Evolutionary conservation across 2,113 vertebrate genomes (phyloP).

Genomic region (Laterallus jamaicensis): DNA sequence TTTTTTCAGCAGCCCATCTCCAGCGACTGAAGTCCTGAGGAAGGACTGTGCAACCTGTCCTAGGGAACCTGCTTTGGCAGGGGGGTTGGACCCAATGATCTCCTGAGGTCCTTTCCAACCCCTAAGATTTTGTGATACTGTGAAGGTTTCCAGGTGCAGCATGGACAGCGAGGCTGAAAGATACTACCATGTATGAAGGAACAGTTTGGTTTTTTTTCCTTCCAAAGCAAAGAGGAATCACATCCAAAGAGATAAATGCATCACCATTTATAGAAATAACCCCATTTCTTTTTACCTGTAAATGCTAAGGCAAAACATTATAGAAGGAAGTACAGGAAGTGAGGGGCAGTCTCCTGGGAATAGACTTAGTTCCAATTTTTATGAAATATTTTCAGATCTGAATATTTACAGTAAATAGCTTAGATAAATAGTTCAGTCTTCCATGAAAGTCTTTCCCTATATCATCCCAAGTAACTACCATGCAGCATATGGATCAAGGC

Average conservation of each 20-base stretch:
- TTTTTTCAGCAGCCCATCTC: neutral
- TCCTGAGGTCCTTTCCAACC: too few relatives aligned
- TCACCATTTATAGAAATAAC: neutral
- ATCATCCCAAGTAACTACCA: neutral
- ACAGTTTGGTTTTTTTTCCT: neutral
- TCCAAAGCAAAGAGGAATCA: neutral
- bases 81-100: too few relatives aligned
- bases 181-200: neutral
- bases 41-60: neutral
- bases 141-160: neutral
- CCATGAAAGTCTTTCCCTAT: neutral
- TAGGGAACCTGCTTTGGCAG: too few relatives aligned
- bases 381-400: neutral
- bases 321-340: neutral
- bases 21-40: neutral
- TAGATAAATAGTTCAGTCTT: neutral
- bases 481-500: neutral
- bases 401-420: neutral
- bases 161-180: neutral
- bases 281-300: neutral
- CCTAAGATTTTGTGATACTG: too few relatives aligned
- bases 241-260: neutral
- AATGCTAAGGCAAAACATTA: neutral
- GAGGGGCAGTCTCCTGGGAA: neutral
- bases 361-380: neutral